Conservation (phyloP, 2,113 vertebrate species). For the Acrocephalus kingi region DNA sequence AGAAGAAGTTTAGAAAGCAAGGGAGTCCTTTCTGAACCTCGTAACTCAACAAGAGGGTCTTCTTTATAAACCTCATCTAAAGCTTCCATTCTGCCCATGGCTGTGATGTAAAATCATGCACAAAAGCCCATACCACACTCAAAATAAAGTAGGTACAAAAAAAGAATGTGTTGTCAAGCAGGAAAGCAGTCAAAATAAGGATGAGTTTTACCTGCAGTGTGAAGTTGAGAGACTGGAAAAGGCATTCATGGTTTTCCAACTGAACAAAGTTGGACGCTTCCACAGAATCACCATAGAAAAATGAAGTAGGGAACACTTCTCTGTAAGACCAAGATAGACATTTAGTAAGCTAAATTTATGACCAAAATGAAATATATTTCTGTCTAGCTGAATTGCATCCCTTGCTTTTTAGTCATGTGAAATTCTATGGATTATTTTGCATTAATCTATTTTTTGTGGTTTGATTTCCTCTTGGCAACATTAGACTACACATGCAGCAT, state of each 20-base stretch:
- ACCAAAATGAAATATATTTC: neutral
- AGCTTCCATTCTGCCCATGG: neutral
- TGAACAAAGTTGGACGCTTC: constrained; percentile 84
- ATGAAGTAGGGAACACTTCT: constrained; percentile 87
- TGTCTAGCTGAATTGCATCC: neutral
- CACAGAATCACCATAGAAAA: constrained; percentile 91
- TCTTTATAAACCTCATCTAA: rapidly evolving
- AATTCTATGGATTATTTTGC: neutral
- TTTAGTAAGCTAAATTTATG: neutral
- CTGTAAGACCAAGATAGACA: constrained; percentile 72
- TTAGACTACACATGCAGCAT: neutral
- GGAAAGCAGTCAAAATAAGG: neutral
- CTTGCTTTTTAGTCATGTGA: neutral
- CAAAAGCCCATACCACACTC: neutral
- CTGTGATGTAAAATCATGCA: neutral
- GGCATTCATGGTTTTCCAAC: constrained; percentile 87
- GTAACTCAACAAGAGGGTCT: neutral
- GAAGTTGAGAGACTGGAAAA: constrained; percentile 93
- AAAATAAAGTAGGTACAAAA: neutral
- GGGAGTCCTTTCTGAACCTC: neutral
- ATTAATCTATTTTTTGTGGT: neutral
- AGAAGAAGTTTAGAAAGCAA: neutral
- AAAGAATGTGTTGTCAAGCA: neutral
- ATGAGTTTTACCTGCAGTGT: constrained; percentile 88
- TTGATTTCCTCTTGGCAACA: neutral